These are phyloP conservation scores for Neolamprologus kungweensis DNA, from an alignment of 2,113 vertebrate species.

Conservation along the genomic window DNA sequence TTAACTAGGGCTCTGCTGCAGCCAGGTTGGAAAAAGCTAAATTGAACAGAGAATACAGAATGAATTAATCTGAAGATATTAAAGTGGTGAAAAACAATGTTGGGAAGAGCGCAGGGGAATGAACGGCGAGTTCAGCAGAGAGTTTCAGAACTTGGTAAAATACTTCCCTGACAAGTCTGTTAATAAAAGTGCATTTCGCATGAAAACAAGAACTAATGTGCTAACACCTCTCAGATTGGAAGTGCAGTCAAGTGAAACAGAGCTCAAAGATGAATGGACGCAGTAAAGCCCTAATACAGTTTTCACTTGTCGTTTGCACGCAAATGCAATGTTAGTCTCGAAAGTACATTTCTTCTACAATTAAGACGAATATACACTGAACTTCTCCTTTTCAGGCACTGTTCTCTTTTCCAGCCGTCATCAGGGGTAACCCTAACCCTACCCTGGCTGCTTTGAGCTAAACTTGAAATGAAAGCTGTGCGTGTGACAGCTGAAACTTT, in stretches of 20 bases:
- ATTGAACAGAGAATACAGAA: neutral
- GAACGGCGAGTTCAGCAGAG: neutral
- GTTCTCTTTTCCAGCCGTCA: neutral
- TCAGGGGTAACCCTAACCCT: neutral
- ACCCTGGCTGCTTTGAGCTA: neutral
- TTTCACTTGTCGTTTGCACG: neutral
- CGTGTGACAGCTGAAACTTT: slow-evolving; percentile 16
- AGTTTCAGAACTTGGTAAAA: neutral
- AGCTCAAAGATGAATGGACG: neutral
- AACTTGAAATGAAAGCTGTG: neutral
- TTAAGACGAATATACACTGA: neutral
- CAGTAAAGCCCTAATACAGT: neutral
- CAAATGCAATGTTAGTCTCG: neutral
- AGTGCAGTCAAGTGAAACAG: neutral
- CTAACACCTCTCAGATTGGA: neutral
- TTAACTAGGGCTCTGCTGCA: neutral
- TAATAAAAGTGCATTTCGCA: neutral
- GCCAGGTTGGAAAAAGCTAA: neutral
- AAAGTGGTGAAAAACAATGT: neutral
- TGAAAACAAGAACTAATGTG: slow-evolving; percentile 5
- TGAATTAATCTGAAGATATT: neutral
- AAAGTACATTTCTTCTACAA: neutral
- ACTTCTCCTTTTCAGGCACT: neutral
- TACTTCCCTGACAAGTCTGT: slow-evolving; percentile 14
- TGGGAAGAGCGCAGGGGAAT: neutral